Base-by-base conservation (phyloP, 2,888 invertebrate genomes). In the Stenodera caucasica region DNA sequence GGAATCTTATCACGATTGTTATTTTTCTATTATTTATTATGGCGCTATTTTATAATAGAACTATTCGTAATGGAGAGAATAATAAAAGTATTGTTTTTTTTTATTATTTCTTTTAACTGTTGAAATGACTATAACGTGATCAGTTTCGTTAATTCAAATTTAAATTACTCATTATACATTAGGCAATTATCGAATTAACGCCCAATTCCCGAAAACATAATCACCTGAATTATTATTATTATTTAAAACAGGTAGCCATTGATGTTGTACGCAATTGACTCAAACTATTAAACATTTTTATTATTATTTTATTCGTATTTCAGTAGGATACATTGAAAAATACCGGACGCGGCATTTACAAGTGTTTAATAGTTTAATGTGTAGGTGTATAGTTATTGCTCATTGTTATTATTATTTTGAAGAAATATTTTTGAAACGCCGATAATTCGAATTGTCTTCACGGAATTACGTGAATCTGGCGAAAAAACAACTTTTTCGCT, bases 31-130 rank as follows among this genome's bases (percentile, higher is more conserved):
- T 57, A 57, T 57, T 57, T 57, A 61, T 61, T 54, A 11, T 15
- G 45, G 14, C 49, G 57, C 33, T 55, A 54, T 49, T 54, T 49
- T 53, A 37, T 56, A 53, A 59, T 55, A 51, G 6, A 51, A 54
- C 50, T 40, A 18, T 40, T 18, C 40, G 11, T 7, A 45, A 7
- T 2, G 12, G 15, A 37, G 2, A 15, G 8, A 35, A 35, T n/a
- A 40, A 40, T 8, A 18, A 18, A 9, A 8, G 15, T 11, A 7
- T 40, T 45, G 45, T 45, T 21, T 21, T 21, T 2, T 9, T 21
- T 29, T 49, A n/a, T n/a, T n/a, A n/a, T n/a, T n/a, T n/a, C n/a
- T n/a, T n/a, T 18, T 29, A 45, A 54, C 53, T 58, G 58, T 55
- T 37, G 23, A 49, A 40, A 49, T 35, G 29, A 14, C 45, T 45